Base-by-base conservation (phyloP, 1,140 invertebrate species). In the Papilio glaucus region DNA sequence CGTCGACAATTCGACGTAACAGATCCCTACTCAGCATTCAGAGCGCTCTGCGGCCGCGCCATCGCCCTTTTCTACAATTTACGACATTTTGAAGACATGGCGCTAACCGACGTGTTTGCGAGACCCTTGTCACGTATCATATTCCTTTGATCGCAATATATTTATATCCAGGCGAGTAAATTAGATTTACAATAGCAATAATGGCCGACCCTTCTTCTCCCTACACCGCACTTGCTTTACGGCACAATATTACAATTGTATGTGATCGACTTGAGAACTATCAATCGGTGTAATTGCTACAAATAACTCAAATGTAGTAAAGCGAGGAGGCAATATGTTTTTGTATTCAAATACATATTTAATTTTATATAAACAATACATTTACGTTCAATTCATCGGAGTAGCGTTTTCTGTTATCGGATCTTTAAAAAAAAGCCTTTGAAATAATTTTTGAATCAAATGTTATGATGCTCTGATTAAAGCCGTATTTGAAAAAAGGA, bases 111-210 rank as follows among this genome's bases (percentile, higher is more conserved):
- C 18, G 49, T 53, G 49, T 53, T 53, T 13, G 45, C 15, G 45
- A 3, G 49, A 57, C 49, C 49, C 49, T 57, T 13, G 49, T 57
- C 49, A 57, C 49, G 49, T 57, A 57, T 57, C 49, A 57, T 57
- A 57, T 57, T 26, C 49, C 10, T 57, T 57, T 57, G 49, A 26
- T 57, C 49, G 21, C 49, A 57, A 57, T 57, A 21, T 49, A 49
- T 49, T 49, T 49, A 49, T 49, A 57, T 57, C 49, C 49, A 57
- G 6, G 39, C 10, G 10, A 57, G 49, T 24, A 57, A 57, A 57
- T 57, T 57, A 57, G 21, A 57, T 57, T 57, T 57, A 57, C 49
- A 26, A 24, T 24, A 12, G 49, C 49, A 24, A 49, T 49, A 53
- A 33, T 33, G 29, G 49, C 49, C 24, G 49, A 26, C 18, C 49